A percentile compares a stretch with the other conserved stretches of the same genome.
phyloP scores from a whole-genome alignment of 1,140 invertebrate species.

The Aradophagus sp. region DNA sequence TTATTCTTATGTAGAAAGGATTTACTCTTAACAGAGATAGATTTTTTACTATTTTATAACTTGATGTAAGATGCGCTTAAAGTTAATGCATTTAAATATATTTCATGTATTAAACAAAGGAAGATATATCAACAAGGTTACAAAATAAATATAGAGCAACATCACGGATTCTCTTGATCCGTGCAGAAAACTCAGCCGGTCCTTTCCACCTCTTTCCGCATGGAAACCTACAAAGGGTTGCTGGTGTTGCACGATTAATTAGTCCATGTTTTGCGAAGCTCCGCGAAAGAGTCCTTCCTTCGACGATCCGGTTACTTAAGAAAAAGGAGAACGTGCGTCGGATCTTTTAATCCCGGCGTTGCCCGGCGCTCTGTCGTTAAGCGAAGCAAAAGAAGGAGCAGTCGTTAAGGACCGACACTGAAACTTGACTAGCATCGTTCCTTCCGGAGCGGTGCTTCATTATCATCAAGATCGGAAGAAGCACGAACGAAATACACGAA shows the following conservation, averaged over 20 bases:
- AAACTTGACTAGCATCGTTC: slow-evolving; percentile 42
- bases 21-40: too few relatives aligned
- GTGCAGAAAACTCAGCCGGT: too few relatives aligned
- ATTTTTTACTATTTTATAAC: too few relatives aligned
- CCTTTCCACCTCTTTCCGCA: too few relatives aligned
- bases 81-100: too few relatives aligned
- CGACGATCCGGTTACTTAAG: slow-evolving; percentile 57
- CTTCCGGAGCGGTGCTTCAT: slow-evolving; percentile 28
- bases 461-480: slow-evolving; percentile 12
- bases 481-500: slow-evolving; percentile 29
- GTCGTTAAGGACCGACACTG: slow-evolving; percentile 33
- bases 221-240: too few relatives aligned
- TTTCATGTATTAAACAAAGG: too few relatives aligned
- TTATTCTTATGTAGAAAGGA: too few relatives aligned
- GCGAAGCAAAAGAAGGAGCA: slow-evolving; percentile 35
- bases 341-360: slow-evolving; percentile 57
- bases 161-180: too few relatives aligned
- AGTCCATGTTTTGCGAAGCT: slow-evolving; percentile 41
- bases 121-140: too few relatives aligned
- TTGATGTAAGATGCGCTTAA: too few relatives aligned
- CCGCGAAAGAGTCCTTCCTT: slow-evolving; percentile 26
- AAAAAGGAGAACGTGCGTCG: slow-evolving; percentile 47
- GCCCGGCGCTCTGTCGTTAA: slow-evolving; percentile 38
- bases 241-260: slow-evolving; percentile 60
- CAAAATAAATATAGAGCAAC: too few relatives aligned